Percentiles rank a stretch among this genome's conserved stretches.
Evolutionary conservation across 2,797 vertebrate genomes (phyloP).

Genomic region (Alectoris magna): DNA sequence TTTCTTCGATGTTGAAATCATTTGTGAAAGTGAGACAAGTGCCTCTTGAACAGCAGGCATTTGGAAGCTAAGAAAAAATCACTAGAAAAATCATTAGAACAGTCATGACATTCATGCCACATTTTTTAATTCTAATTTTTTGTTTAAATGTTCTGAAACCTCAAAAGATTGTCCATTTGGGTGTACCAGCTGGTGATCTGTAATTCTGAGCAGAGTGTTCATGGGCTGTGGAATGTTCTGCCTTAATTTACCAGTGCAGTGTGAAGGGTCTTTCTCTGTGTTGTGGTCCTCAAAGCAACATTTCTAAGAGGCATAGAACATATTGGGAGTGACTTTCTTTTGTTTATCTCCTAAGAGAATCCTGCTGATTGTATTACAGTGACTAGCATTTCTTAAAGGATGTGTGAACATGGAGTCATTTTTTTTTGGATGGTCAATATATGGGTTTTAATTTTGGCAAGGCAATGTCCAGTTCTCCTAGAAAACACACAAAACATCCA

Average conservation of each 20-base stretch:
- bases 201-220: background rate
- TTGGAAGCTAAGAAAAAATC: background rate
- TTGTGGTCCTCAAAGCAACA: background rate
- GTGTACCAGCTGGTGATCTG: background rate
- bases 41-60: conserved; percentile 1
- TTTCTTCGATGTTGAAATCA: background rate
- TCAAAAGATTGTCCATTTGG: background rate
- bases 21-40: background rate
- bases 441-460: background rate
- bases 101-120: background rate
- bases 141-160: background rate
- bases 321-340: background rate
- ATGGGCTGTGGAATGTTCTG: background rate
- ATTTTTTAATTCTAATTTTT: background rate
- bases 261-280: background rate
- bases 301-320: background rate
- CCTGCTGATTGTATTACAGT: background rate
- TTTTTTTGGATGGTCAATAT: background rate
- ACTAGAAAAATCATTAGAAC: background rate
- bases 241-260: background rate
- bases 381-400: background rate
- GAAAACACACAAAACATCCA: background rate
- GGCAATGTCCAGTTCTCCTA: background rate
- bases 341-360: background rate
- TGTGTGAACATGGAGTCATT: fast-evolving